These are phyloP conservation scores for Malaclemys terrapin DNA, from an alignment of 2,113 vertebrate genomes.

Conservation along the genomic window DNA sequence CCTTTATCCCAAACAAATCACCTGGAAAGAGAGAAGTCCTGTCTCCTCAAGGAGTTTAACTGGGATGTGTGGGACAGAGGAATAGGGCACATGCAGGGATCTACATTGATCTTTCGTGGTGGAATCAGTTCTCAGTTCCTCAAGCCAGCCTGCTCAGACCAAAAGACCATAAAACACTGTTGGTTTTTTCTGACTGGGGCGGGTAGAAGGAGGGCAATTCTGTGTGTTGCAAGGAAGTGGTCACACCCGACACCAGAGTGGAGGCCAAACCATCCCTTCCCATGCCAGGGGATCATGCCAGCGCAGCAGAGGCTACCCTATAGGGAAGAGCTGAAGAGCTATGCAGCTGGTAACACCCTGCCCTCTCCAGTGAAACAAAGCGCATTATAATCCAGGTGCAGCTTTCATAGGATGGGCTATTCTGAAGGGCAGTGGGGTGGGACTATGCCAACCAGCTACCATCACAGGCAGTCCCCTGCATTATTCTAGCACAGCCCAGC, in stretches of 20 bases:
- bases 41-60: not conserved
- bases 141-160: not conserved
- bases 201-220: not conserved
- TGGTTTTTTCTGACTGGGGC: not conserved
- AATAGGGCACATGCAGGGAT: not conserved
- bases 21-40: not conserved
- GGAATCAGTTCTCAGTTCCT: not conserved
- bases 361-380: not conserved
- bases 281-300: not conserved
- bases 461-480: not conserved
- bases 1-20: not conserved
- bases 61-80: not conserved
- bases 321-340: not conserved
- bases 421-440: not conserved
- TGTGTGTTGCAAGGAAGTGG: not conserved
- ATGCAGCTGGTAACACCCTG: not conserved
- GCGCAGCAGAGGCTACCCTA: not conserved
- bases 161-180: not conserved
- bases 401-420: not conserved
- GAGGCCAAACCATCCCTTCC: conserved; percentile 11
- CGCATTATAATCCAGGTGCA: not conserved
- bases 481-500: too few species aligned
- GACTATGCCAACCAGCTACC: not conserved
- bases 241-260: not conserved
- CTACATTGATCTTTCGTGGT: not conserved